These are phyloP conservation scores for Galerucella pusilla DNA, from an alignment of 2,888 invertebrate genomes.

Conservation along the genomic window DNA sequence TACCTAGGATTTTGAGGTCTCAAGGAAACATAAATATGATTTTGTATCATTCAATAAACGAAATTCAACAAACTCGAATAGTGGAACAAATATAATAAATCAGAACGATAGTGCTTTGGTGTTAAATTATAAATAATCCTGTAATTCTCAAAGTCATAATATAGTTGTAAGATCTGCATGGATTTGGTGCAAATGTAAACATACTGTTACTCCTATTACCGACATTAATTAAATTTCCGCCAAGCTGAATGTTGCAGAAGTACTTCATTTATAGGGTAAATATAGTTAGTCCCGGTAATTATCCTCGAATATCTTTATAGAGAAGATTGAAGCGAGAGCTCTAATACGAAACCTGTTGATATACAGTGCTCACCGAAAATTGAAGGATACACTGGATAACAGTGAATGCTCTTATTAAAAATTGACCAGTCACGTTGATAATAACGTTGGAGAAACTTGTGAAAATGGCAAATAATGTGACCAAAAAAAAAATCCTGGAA, in stretches of 20 bases:
- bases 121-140: background rate
- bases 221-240: background rate
- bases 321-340: background rate
- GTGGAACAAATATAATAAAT: no score
- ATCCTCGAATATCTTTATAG: background rate
- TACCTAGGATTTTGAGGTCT: no score
- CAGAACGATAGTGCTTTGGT: no score
- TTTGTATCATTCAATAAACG: no score
- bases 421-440: no score
- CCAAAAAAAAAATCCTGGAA: no score
- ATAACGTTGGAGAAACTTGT: no score
- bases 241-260: background rate
- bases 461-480: no score
- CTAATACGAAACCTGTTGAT: background rate
- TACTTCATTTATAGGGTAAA: conserved; percentile 7
- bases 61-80: no score
- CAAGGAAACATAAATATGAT: no score
- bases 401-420: no score
- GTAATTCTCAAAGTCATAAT: background rate
- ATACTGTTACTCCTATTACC: conserved; percentile 6
- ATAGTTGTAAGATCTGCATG: background rate
- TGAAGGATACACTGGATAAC: background rate
- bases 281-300: conserved; percentile 6
- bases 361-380: background rate
- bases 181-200: conserved; percentile 1